Base-by-base conservation (phyloP, 2,797 vertebrate genomes). In the Botia kubotai region DNA sequence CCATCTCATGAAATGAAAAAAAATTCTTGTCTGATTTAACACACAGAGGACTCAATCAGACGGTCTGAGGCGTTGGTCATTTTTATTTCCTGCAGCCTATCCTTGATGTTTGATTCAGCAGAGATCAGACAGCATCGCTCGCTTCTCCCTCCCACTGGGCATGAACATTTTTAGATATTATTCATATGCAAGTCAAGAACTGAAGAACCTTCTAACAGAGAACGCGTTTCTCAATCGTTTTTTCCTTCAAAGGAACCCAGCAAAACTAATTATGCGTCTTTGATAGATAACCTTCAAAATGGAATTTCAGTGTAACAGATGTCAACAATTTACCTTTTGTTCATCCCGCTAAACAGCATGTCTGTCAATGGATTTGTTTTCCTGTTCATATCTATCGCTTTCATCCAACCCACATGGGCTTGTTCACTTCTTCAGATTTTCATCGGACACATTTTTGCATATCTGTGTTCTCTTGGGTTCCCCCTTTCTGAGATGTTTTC, bases 241-340 rank as follows among this genome's bases (percentile, higher is more conserved):
- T 78, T 80, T 57, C 75, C 16, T 86, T 86, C 86, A 77, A 81
- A 88, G 63, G 78, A 85, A 69, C 74, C 85, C 1, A 70, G 79
- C 36, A 82, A 92, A 88, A 89, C 86, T 84, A 90, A 90, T 91
- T 90, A 89, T 86, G 80, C 85, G 65, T 77, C 83, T 73, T 80
- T 82, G 82, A 88, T 87, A 86, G 89, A 91, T 86, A 88, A 83
- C 86, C 86, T 84, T 87, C 79, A 87, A 78, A 83, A 60, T 76
- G 21, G 67, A 73, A 48, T 83, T 72, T 60, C 72, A 82, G 80
- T 71, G 75, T 68, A 73, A 75, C 29, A 53, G 60, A 79, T 80
- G 69, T 83, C 86, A 58, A 84, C 83, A 86, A 82, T 73, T 85
- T 57, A 62, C 80, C 62, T 83, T 75, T 70, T 33, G 39, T 36